These are phyloP conservation scores for Pseudopodoces humilis DNA, from an alignment of 2,113 vertebrate species.

Conservation along the genomic window DNA sequence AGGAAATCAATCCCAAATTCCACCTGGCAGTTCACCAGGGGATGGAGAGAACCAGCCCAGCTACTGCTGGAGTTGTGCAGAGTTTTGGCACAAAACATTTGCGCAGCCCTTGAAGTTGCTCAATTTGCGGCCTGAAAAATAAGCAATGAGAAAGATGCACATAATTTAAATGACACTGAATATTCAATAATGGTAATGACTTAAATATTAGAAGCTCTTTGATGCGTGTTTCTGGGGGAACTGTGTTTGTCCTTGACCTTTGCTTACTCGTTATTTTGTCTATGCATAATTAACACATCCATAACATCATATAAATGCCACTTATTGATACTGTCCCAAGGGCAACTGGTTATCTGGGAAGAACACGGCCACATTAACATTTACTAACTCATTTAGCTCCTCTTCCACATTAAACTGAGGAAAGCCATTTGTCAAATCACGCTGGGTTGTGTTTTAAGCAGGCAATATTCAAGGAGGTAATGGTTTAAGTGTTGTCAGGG, in stretches of 20 bases:
- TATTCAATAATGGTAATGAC: slow-evolving; percentile 48
- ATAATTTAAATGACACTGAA: slow-evolving; percentile 35
- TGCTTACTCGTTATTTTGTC: slow-evolving; percentile 56
- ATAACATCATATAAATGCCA: slow-evolving; percentile 59
- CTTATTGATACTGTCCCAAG: slow-evolving; percentile 55
- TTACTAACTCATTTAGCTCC: slow-evolving; percentile 62
- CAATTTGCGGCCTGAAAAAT: not conserved
- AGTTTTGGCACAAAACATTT: not conserved
- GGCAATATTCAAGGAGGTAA: not conserved
- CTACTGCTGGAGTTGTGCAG: not conserved
- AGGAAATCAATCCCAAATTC: slow-evolving; percentile 27
- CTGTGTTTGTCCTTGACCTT: slow-evolving; percentile 63
- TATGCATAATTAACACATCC: slow-evolving; percentile 61
- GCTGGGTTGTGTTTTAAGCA: slow-evolving; percentile 10
- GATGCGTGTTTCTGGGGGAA: slow-evolving; percentile 21
- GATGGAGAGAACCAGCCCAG: not conserved
- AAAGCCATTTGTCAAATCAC: slow-evolving; percentile 41
- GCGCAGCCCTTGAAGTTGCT: not conserved
- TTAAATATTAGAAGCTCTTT: slow-evolving; percentile 30
- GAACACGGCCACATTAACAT: slow-evolving; percentile 58
- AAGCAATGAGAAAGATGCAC: not conserved
- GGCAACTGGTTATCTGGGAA: slow-evolving; percentile 30
- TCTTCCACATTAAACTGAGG: not conserved
- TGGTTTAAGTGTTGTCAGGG: not conserved
- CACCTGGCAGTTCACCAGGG: not conserved